Evolutionary conservation across 2,888 invertebrate species (phyloP).

Genomic region (Tachina fera): DNA sequence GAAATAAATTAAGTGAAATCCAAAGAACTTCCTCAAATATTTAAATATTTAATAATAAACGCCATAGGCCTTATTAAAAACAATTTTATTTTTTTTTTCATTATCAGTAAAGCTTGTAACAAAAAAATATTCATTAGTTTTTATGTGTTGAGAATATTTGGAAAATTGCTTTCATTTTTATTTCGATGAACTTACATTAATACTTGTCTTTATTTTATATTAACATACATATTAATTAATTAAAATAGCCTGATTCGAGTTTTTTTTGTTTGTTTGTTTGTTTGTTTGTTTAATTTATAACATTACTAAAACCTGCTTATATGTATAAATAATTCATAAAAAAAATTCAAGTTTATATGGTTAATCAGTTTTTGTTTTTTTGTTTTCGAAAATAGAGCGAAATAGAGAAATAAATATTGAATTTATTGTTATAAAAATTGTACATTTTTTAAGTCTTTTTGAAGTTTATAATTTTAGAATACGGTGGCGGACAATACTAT

Average conservation of each 20-base stretch:
- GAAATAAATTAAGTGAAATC: neutral
- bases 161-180: slow-evolving; percentile 59
- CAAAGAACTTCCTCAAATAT: neutral
- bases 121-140: slow-evolving; percentile 10
- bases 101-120: neutral
- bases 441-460: slow-evolving; percentile 70
- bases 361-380: neutral
- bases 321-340: slow-evolving; percentile 34
- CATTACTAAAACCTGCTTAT: slow-evolving; percentile 12
- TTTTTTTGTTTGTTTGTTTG: slow-evolving; percentile 64
- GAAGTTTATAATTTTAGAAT: slow-evolving; percentile 48
- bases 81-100: neutral
- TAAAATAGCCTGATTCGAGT: slow-evolving; percentile 74
- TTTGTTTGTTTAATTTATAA: slow-evolving; percentile 41
- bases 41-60: neutral
- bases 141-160: slow-evolving; percentile 39
- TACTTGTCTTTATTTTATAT: slow-evolving; percentile 59
- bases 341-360: slow-evolving; percentile 28
- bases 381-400: slow-evolving; percentile 37
- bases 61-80: neutral
- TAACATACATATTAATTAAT: slow-evolving; percentile 31
- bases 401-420: slow-evolving; percentile 42
- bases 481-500: slow-evolving; percentile 18
- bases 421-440: slow-evolving; percentile 63
- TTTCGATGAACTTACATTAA: slow-evolving; percentile 70